Evolutionary conservation across 2,113 vertebrate species (phyloP).

Genomic region (Larimichthys polyactis): DNA sequence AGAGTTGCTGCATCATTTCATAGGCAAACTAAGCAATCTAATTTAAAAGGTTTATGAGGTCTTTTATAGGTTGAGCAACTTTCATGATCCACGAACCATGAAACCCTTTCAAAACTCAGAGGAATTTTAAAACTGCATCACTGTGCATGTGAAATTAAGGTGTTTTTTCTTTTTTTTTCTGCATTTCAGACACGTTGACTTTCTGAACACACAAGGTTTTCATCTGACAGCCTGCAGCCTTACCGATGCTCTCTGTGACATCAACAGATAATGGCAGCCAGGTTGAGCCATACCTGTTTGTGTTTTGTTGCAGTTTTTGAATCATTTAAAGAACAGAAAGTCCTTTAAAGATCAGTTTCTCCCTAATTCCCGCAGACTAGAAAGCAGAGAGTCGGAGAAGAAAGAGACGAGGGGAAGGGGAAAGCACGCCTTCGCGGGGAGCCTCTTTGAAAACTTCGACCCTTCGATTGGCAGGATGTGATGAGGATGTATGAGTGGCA

Average conservation of each 20-base stretch:
- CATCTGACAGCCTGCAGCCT: constrained; percentile 15
- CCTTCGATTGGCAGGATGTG: constrained; percentile 27
- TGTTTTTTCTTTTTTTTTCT: rapidly evolving
- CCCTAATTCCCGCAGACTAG: constrained; percentile 21
- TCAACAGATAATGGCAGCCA: constrained; percentile 20
- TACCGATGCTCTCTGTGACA: constrained; percentile 24
- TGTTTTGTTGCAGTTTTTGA: constrained; percentile 38
- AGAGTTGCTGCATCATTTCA: constrained; percentile 10
- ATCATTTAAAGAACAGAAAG: constrained; percentile 28
- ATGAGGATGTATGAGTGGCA: constrained; percentile 29
- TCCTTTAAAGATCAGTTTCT: constrained; percentile 53
- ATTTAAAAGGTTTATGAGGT: constrained; percentile 25
- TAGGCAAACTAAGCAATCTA: constrained; percentile 14
- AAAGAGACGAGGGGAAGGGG: background rate
- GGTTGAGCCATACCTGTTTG: constrained; percentile 31
- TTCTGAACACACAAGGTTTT: constrained; percentile 27
- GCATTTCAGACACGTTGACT: constrained; percentile 5
- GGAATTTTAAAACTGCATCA: constrained; percentile 9
- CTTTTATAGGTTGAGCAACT: constrained; percentile 16
- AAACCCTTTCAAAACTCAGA: constrained; percentile 9
- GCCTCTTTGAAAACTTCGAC: constrained; percentile 48
- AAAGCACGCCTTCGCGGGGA: background rate
- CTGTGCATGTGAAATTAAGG: constrained; percentile 2
- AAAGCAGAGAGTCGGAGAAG: background rate
- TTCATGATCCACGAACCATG: constrained; percentile 26